A percentile compares a stretch with the other conserved stretches of the same genome.
Evolutionary conservation across 2,888 invertebrate genomes (phyloP).

Genomic region (Agriopis marginaria): DNA sequence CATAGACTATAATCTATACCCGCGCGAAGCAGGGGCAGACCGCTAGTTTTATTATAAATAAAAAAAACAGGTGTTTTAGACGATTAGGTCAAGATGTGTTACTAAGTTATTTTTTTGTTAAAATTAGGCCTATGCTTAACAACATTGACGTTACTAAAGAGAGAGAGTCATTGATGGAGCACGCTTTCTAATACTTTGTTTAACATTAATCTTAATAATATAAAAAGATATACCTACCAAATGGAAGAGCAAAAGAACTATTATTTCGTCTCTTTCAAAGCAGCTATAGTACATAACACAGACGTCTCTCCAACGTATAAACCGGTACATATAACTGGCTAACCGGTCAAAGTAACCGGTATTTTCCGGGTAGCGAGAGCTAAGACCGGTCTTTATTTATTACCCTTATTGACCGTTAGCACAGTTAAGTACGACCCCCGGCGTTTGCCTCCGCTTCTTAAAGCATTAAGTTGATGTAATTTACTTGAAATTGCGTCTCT

Average conservation of each 20-base stretch:
- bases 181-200: no score
- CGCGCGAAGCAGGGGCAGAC: no score
- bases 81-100: no score
- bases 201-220: no score
- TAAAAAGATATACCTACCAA: neutral
- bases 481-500: conserved; percentile 51
- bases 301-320: neutral
- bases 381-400: conserved; percentile 53
- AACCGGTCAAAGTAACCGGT: conserved; percentile 24
- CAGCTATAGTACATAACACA: neutral
- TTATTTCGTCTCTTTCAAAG: no score
- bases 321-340: conserved; percentile 10
- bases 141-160: no score
- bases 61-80: no score
- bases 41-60: no score
- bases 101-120: no score
- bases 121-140: no score
- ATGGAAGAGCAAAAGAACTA: neutral
- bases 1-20: no score
- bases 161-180: no score
- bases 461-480: conserved; percentile 55
- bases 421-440: conserved; percentile 53
- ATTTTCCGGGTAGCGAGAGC: conserved; percentile 22
- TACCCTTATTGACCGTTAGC: conserved; percentile 61
- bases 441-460: conserved; percentile 46